Evolutionary conservation across 2,888 invertebrate genomes (phyloP).

Genomic region (Acleris cristana): DNA sequence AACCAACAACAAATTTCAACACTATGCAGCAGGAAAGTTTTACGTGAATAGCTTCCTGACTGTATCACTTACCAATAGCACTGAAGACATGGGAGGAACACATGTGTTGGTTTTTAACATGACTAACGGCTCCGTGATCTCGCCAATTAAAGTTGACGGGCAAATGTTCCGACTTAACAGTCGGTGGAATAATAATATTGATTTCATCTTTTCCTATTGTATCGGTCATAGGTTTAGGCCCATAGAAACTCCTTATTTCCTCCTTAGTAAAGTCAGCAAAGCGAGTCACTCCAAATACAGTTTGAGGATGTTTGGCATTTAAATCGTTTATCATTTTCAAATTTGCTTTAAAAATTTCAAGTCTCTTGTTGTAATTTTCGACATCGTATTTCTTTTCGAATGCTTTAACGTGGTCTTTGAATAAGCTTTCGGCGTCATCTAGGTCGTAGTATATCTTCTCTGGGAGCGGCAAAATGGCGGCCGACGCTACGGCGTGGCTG

Average conservation of each 20-base stretch:
- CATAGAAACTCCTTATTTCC: neutral
- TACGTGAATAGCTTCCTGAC: no score
- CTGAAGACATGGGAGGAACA: no score
- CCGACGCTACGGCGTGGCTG: neutral
- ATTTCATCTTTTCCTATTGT: no score
- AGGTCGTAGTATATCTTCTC: neutral
- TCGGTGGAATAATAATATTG: no score
- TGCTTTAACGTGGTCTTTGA: neutral
- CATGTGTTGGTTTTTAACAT: no score
- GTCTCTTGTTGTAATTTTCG: neutral
- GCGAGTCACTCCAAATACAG: neutral
- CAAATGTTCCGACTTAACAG: no score
- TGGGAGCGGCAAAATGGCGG: neutral
- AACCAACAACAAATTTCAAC: no score
- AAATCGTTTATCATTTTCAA: neutral
- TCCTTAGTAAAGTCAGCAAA: neutral
- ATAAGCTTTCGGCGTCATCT: neutral
- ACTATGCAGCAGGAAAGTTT: no score
- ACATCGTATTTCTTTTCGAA: neutral
- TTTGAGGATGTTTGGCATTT: neutral
- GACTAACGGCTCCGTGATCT: no score
- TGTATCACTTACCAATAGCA: no score
- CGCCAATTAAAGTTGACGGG: no score
- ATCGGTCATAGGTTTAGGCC: no score
- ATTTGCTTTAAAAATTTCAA: constrained; percentile 15